Evolutionary conservation across 2,797 vertebrate genomes (phyloP).

Genomic region (Strix occidentalis): DNA sequence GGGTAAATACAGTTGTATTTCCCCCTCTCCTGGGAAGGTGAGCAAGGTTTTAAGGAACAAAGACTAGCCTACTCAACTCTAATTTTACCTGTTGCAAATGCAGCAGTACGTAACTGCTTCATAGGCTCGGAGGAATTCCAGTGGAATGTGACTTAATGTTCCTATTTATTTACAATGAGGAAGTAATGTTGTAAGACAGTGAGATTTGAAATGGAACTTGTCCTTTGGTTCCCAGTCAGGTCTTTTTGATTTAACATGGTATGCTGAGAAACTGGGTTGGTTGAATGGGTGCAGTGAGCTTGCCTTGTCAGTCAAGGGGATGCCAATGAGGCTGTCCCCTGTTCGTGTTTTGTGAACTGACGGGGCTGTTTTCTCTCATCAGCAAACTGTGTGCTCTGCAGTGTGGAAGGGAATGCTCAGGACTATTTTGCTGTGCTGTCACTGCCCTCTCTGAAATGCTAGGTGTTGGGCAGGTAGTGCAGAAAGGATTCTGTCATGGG

Average conservation of each 20-base stretch:
- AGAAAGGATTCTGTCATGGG: not conserved
- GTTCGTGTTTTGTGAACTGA: not conserved
- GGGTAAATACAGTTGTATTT: not conserved
- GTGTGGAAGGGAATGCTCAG: rapidly evolving
- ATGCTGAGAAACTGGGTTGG: not conserved
- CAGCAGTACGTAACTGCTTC: not conserved
- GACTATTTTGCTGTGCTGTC: not conserved
- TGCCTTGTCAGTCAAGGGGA: not conserved
- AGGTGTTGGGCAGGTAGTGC: not conserved
- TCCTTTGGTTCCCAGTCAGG: not conserved
- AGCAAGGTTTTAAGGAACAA: not conserved
- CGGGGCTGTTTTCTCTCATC: not conserved
- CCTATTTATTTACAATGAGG: slow-evolving; percentile 23
- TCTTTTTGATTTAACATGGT: not conserved
- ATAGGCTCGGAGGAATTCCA: not conserved
- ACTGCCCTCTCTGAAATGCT: not conserved
- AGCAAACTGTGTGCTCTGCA: not conserved
- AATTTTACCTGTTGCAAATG: not conserved
- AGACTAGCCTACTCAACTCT: not conserved
- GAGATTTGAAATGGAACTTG: not conserved
- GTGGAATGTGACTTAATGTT: slow-evolving; percentile 18
- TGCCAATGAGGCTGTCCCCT: rapidly evolving
- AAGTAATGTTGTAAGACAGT: slow-evolving; percentile 1
- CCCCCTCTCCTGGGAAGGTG: not conserved
- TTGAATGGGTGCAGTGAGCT: not conserved